phyloP scores from a whole-genome alignment of 1,140 invertebrate genomes.

The Scaptomyza pallida region DNA sequence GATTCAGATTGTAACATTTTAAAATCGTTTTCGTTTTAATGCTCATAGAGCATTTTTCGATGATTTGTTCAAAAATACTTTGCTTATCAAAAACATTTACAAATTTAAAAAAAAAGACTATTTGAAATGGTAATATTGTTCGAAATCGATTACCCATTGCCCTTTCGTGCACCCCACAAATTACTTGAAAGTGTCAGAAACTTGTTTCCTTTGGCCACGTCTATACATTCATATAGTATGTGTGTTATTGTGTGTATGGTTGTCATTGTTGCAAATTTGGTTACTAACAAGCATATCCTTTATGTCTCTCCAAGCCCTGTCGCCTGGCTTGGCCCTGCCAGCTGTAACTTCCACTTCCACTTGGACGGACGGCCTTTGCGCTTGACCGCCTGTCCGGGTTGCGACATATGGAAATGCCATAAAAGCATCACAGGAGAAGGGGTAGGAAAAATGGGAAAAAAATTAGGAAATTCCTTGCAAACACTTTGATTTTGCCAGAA shows the following conservation, averaged over 20 bases:
- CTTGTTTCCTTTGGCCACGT: conserved; percentile 2
- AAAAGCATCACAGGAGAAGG: conserved; percentile 14
- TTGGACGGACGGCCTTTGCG: conserved; percentile 59
- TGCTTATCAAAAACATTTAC: conserved; percentile 9
- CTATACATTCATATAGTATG: no score
- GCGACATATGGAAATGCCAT: conserved; percentile 72
- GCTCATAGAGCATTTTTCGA: background rate
- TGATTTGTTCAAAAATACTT: background rate
- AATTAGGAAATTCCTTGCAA: conserved; percentile 60
- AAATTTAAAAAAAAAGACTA: conserved; percentile 11
- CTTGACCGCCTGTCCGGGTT: conserved; percentile 59
- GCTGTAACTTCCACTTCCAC: conserved; percentile 56
- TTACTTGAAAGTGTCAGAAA: conserved; percentile 40
- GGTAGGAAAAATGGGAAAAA: conserved; percentile 2
- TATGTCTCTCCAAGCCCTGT: conserved; percentile 26
- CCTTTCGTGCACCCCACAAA: background rate
- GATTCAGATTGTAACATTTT: no score
- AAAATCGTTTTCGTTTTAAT: no score
- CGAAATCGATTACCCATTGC: conserved; percentile 18
- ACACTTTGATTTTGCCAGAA: conserved; percentile 70
- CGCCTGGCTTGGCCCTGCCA: background rate
- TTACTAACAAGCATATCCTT: conserved; percentile 67
- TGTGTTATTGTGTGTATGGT: background rate
- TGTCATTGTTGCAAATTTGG: conserved; percentile 46
- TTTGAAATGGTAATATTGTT: conserved; percentile 6